Evolutionary conservation across 64 coral and sea anemone species (phyloP), one percentile per base, ranked within the genome.

Genomic region (Orbicella faveolata): DNA sequence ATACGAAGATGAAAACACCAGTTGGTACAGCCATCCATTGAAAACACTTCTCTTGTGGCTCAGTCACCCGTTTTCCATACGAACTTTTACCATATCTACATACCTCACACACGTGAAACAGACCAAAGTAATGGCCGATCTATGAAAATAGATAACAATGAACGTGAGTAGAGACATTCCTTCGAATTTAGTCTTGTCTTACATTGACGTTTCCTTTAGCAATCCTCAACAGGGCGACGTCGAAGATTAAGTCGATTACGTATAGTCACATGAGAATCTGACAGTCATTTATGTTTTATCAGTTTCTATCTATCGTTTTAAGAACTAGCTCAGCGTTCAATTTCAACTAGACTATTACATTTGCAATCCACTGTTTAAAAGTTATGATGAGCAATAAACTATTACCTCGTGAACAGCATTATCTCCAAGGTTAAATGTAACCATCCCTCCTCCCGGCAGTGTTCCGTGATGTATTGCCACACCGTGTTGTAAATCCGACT

Each of bases 101-200:
- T 88, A 96, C 90, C 90, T 98, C 90, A 83, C 89, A 98, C 52
- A 94, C 93, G 87, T 98, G 81, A 76, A 87, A 92, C 25, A 98
- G 90, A 17, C 96, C 96, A 84, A 98, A 98, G 63, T 92, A 98
- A 80, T 93, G 93, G 67, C 96, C 96, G 70, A 98, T 65, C 96
- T 98, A 55, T 73, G 16, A 76, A 23, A 30, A 52, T 51, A 83
- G 20, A 23, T 69, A 8, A 73, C 9, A 55, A 54, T 34, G 19
- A 54, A 12, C 18, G 39, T 15, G 11, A 19, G 20, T 74, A 53
- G 4, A 3, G 1, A 54, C 13, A 54, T 36, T 9, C 35, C 6
- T 36, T 34, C 4, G 18, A 1, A 55, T 8, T 55, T 55, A 13
- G 8, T 6, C 2, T 11, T 55, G 53, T 77, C 8, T 26, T 19